Base-by-base conservation (phyloP, 92 coral and sea anemone genomes). In the Epizoanthus fatuus region DNA sequence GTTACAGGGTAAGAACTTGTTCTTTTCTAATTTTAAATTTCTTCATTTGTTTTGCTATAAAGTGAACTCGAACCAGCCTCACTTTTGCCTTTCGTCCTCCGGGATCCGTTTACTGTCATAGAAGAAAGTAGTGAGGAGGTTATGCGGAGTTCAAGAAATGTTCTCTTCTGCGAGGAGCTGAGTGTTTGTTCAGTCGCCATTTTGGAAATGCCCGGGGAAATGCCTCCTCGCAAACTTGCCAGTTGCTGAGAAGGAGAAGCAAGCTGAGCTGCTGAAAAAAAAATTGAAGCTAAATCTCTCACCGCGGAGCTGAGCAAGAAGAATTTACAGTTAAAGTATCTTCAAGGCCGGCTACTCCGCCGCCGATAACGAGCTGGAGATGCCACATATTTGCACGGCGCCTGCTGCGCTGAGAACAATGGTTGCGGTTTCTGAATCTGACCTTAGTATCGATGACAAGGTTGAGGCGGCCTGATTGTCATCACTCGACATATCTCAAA, bases 11-110 rank as follows among this genome's bases (percentile, higher is more conserved):
- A 39, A 69, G 74, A 69, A 40, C 13, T 15, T 69, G 74, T 69
- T 69, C 55, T 13, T 69, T 69, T 69, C 56, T 2, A 69, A 69
- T 69, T 69, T 45, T 69, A 0, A 0, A 69, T 16, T 3, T 20
- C 14, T 63, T 63, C 39, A 57, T 35, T 19, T 51, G 42, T 47
- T 71, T 47, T 20, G 76, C 15, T 25, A 20, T 71, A 71, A 63
- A 63, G 0, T 63, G 40, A 29, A 63, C 3, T 63, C 20, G 16
- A 63, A 25, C 16, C 32, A 63, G 19, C 55, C 37, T 45, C 57
- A 47, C 35, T 47, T 45, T 71, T 25, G 60, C 59, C 76, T 19
- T 71, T 71, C 59, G 39, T 71, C 76, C 76, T 71, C 76, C 40
- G 47, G 76, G 76, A 71, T 49, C 17, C 5, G 58, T 47, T 60